A percentile compares a stretch with the other conserved stretches of the same genome.
Conservation (phyloP, 2,113 vertebrate genomes). For the Acinonyx jubatus region DNA sequence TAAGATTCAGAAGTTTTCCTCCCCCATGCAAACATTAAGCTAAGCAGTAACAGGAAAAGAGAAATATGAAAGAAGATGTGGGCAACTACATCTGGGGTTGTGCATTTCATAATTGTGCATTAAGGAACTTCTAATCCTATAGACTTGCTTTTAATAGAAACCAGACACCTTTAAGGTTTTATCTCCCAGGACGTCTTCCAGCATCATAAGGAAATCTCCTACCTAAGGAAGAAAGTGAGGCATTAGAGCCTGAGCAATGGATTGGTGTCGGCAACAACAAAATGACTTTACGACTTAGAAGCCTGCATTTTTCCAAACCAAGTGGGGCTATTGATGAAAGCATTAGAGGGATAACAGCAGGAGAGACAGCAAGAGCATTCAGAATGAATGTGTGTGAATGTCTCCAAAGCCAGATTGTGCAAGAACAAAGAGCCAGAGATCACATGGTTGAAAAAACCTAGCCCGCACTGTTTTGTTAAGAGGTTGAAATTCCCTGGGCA, state of each 20-base stretch:
- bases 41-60: not conserved
- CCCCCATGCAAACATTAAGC: not conserved
- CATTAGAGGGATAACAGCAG: constrained; percentile 11
- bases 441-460: not conserved
- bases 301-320: not conserved
- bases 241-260: not conserved
- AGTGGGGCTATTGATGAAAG: not conserved
- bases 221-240: not conserved
- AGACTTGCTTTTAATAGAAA: constrained; percentile 57
- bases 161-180: constrained; percentile 54
- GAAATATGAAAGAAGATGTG: not conserved
- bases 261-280: not conserved
- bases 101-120: not conserved
- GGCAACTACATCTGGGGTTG: not conserved
- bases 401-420: constrained; percentile 13
- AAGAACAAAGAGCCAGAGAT: not conserved
- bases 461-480: not conserved
- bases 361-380: not conserved
- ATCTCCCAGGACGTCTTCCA: not conserved
- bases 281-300: not conserved
- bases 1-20: not conserved
- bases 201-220: constrained; percentile 4
- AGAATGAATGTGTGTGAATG: not conserved
- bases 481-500: not conserved
- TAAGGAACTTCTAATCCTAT: constrained; percentile 51